Conservation (phyloP, 2,113 vertebrate species). For the Nyctereutes procyonoides region DNA sequence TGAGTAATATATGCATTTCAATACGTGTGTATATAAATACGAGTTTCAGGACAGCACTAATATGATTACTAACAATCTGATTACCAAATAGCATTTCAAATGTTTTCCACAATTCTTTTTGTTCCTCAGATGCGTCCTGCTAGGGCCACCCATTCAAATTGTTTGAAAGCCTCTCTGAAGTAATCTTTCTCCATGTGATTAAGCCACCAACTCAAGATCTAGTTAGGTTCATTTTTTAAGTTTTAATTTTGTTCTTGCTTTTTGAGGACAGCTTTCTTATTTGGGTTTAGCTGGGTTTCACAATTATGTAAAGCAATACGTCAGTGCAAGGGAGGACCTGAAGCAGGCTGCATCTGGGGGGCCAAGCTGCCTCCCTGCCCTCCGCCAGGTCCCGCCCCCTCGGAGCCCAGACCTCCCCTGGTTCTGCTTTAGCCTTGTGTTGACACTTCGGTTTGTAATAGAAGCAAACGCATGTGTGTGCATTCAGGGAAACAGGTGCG, state of each 20-base stretch:
- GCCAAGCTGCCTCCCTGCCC: too few relatives aligned
- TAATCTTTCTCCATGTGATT: not conserved
- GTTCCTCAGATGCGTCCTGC: not conserved
- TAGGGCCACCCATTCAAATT: fast-evolving
- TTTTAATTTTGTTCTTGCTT: not conserved
- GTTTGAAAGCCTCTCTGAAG: not conserved
- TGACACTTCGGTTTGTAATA: fast-evolving
- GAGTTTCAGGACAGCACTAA: not conserved
- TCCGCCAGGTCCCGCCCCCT: fast-evolving
- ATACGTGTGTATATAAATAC: not conserved
- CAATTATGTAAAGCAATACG: not conserved
- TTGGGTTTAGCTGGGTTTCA: not conserved
- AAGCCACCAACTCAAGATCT: not conserved
- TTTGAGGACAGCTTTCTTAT: not conserved
- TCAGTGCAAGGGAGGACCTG: not conserved
- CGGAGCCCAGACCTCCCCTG: fast-evolving
- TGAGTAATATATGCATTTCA: not conserved
- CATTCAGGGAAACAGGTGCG: fast-evolving
- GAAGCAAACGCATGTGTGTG: fast-evolving
- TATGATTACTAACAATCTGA: not conserved
- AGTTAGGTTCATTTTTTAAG: not conserved
- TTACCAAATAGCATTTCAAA: not conserved
- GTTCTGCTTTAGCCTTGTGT: fast-evolving
- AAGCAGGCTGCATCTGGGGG: too few relatives aligned
- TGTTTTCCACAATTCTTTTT: not conserved